Percentiles rank a stretch among this genome's conserved stretches.
Evolutionary conservation across 2,113 vertebrate genomes (phyloP).

Genomic region (Accipiter virgatus): DNA sequence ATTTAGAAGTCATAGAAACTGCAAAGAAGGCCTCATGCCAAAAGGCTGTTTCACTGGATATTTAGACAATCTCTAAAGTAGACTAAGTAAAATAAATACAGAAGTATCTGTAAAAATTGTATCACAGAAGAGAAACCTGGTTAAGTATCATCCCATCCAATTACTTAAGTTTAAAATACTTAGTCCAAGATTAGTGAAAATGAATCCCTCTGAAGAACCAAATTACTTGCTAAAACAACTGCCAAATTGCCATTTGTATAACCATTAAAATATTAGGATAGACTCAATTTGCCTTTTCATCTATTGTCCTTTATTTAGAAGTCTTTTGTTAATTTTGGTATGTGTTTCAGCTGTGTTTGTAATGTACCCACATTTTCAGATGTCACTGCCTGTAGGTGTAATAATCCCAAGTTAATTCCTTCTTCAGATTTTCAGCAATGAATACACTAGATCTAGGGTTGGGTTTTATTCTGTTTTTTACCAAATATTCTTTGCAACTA

Average conservation of each 20-base stretch:
- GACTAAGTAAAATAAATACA: not conserved
- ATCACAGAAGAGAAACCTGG: not conserved
- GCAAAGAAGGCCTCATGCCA: not conserved
- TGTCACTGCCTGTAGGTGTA: not conserved
- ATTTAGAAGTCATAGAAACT: not conserved
- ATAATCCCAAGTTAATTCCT: not conserved
- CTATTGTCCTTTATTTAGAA: not conserved
- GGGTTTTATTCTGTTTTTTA: not conserved
- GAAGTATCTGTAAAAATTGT: not conserved
- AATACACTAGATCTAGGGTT: slow-evolving; percentile 5
- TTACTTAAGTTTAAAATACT: not conserved
- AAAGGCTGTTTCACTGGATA: not conserved
- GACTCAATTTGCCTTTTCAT: not conserved
- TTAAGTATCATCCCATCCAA: not conserved
- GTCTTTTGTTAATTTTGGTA: not conserved
- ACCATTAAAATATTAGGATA: not conserved
- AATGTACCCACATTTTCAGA: not conserved
- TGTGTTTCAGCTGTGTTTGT: not conserved
- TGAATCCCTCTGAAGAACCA: not conserved
- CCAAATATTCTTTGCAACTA: slow-evolving; percentile 1
- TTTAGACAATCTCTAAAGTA: not conserved
- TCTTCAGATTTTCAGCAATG: not conserved
- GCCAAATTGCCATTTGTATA: not conserved
- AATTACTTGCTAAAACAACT: not conserved
- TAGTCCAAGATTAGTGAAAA: not conserved